phyloP scores from a whole-genome alignment of 2,888 invertebrate species.

The Beris chalybata region DNA sequence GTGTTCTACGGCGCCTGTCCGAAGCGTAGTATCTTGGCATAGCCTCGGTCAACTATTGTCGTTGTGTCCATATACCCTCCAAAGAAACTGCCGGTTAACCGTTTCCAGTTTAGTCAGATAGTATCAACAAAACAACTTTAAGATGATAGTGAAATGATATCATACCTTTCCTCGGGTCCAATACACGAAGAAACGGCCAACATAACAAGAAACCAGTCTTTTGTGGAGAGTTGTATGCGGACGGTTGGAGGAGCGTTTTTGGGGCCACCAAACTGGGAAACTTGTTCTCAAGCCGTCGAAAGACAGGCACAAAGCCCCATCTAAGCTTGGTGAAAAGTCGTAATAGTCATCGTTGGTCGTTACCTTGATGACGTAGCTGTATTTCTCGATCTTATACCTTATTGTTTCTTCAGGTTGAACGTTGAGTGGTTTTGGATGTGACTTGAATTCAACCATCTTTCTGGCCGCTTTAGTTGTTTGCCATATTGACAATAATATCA shows the following conservation, averaged over 20 bases:
- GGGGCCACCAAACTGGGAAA: conserved; percentile 5
- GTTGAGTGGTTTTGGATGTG: too few relatives aligned
- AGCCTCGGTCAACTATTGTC: too few relatives aligned
- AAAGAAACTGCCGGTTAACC: background rate
- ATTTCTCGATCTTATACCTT: background rate
- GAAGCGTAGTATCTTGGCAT: too few relatives aligned
- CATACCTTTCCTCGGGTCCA: conserved; percentile 14
- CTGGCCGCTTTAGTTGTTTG: too few relatives aligned
- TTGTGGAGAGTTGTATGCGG: background rate
- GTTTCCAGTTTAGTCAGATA: conserved; percentile 15
- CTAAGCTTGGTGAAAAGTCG: background rate
- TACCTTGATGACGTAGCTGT: conserved; percentile 13
- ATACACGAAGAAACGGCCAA: too few relatives aligned
- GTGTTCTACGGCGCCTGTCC: too few relatives aligned
- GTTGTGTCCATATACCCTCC: too few relatives aligned
- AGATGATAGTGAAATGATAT: conserved; percentile 33
- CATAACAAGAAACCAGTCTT: conserved; percentile 3
- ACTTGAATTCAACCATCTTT: too few relatives aligned
- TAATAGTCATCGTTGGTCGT: conserved; percentile 1
- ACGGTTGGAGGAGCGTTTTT: background rate
- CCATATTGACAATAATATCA: too few relatives aligned
- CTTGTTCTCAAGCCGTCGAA: conserved; percentile 11
- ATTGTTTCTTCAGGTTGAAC: conserved; percentile 1
- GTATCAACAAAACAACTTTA: conserved; percentile 3
- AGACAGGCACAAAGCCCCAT: background rate